Conservation (phyloP, 2,797 vertebrate species). For the Delichon dasypus region DNA sequence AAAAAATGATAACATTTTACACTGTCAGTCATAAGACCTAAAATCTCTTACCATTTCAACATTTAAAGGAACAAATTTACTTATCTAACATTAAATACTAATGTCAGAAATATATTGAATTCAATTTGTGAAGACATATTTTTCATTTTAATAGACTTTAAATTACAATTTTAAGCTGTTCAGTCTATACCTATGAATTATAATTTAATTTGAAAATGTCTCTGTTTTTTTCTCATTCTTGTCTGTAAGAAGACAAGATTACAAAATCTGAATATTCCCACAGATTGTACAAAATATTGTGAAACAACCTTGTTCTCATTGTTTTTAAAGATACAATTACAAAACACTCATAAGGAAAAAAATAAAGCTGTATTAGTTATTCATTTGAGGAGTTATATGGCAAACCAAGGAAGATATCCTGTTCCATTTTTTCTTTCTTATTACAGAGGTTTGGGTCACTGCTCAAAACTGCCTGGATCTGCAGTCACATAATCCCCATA, state of each 20-base stretch:
- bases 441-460: background rate
- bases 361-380: background rate
- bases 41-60: background rate
- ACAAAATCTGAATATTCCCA: background rate
- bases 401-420: background rate
- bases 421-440: background rate
- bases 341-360: background rate
- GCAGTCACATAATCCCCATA: background rate
- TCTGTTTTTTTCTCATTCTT: background rate
- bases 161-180: background rate
- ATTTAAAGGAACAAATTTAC: slow-evolving; percentile 21
- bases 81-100: slow-evolving; percentile 22
- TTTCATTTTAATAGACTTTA: slow-evolving; percentile 23
- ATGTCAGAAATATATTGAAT: slow-evolving; percentile 29
- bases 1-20: background rate
- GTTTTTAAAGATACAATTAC: background rate
- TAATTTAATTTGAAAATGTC: slow-evolving; percentile 28
- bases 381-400: background rate
- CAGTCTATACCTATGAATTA: background rate
- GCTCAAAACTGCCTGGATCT: background rate
- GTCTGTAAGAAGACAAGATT: background rate
- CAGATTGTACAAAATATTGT: background rate
- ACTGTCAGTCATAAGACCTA: slow-evolving; percentile 13
- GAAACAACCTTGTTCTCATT: background rate
- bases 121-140: slow-evolving; percentile 26